Evolutionary conservation across 2,888 invertebrate genomes (phyloP).

Genomic region (Acrobeloides nanus): DNA sequence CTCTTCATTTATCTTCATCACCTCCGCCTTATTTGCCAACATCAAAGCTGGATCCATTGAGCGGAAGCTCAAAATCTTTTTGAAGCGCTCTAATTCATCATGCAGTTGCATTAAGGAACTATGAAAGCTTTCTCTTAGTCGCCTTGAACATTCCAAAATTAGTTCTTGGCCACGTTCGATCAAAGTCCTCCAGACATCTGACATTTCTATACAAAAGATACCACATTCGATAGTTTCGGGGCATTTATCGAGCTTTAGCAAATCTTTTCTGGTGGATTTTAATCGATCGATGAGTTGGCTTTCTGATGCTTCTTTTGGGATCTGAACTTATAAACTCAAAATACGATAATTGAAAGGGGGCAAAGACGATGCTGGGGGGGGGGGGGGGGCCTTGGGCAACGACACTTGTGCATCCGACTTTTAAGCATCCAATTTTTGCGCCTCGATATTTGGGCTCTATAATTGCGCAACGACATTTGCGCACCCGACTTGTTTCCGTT

Average conservation of each 20-base stretch:
- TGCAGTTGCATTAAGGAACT: constrained; percentile 17
- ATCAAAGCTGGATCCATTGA: constrained; percentile 44
- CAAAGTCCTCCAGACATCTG: constrained; percentile 21
- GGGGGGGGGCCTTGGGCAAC: too few relatives aligned
- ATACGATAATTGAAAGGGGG: too few relatives aligned
- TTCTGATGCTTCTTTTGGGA: constrained; percentile 18
- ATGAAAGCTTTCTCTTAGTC: constrained; percentile 20
- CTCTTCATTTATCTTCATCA: constrained; percentile 27
- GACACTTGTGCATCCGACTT: too few relatives aligned
- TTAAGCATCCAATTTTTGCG: too few relatives aligned
- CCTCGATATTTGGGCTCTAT: too few relatives aligned
- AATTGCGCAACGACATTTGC: too few relatives aligned
- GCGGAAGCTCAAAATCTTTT: constrained; percentile 34
- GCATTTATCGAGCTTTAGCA: constrained; percentile 22
- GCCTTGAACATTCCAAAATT: constrained; percentile 18
- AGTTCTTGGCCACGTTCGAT: constrained; percentile 17
- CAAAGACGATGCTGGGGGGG: too few relatives aligned
- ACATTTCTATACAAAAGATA: constrained; percentile 20
- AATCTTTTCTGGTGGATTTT: constrained; percentile 13
- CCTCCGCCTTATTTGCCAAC: constrained; percentile 42
- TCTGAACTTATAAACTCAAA: too few relatives aligned
- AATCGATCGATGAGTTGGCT: constrained; percentile 19
- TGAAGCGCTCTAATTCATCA: constrained; percentile 26
- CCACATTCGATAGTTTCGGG: constrained; percentile 20
- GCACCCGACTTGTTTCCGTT: too few relatives aligned